Evolutionary conservation across 2,888 invertebrate species (phyloP), one percentile per base, ranked within the genome.

Genomic region (Chaitophorus viminalis): DNA sequence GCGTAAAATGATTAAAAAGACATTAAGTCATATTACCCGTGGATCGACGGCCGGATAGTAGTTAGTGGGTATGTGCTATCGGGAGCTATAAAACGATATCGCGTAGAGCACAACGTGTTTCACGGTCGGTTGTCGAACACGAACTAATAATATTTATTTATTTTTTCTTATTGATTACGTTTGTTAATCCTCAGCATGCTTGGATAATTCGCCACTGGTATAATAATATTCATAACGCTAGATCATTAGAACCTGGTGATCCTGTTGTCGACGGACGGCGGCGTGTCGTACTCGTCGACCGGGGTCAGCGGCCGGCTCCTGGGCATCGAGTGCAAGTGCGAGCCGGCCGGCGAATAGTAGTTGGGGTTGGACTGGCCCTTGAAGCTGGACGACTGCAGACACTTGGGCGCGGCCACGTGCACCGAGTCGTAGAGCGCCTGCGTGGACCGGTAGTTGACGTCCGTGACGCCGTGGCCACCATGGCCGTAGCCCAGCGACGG

Each of bases 391-490:
- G 84, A 77, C 18, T 77, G n/a, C n/a, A n/a, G 77, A 11, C 87
- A 87, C 72, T 90, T 89, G 75, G 90, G 89, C 0, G 85, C 68
- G 29, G 83, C 75, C 72, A 89, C 84, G 82, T 89, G 89, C 0
- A 91, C 91, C 25, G 90, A 90, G 89, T 91, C 91, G 83, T 91
- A 91, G 14, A 91, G 89, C 18, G 90, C 91, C 78, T 91, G 91
- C 29, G 90, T 90, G 18, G 91, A 91, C 33, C 89, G 79, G 78
- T 89, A 89, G 82, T 90, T 90, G 65, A 92, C 91, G 90, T 92
- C 92, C 90, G n/a, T 89, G 89, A 75, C 81, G 89, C 77, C 39
- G 77, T n/a, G n/a, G n/a, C 36, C 89, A 29, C 89, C 88, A 75
- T 90, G 90, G 36, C 88, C 82, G 78, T 79, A 78, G 18, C 90